phyloP scores from a whole-genome alignment of 1,140 invertebrate species.

The Micrasema minimum region DNA sequence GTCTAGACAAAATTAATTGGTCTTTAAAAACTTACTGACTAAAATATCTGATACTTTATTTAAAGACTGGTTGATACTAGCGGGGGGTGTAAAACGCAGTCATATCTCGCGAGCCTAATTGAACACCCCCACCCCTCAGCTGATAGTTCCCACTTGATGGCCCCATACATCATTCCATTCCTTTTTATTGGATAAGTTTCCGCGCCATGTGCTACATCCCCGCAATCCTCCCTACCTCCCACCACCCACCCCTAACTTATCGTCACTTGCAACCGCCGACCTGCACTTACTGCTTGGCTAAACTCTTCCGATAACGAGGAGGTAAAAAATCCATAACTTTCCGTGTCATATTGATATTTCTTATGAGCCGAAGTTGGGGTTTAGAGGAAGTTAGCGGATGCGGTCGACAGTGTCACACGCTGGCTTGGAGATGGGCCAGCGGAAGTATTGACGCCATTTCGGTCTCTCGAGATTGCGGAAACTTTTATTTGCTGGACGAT shows the following conservation, averaged over 20 bases:
- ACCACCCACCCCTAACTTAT: too few relatives aligned
- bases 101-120: conserved; percentile 48
- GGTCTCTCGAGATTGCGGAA: too few relatives aligned
- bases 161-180: conserved; percentile 50
- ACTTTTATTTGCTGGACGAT: too few relatives aligned
- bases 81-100: conserved; percentile 3
- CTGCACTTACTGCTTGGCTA: conserved; percentile 21
- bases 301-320: conserved; percentile 32
- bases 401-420: background rate
- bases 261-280: conserved; percentile 21
- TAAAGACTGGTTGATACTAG: background rate
- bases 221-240: conserved; percentile 18
- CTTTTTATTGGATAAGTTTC: conserved; percentile 55
- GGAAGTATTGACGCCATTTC: too few relatives aligned
- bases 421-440: too few relatives aligned
- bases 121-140: conserved; percentile 33
- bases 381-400: conserved; percentile 1
- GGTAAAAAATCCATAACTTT: conserved; percentile 28
- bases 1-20: too few relatives aligned
- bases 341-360: conserved; percentile 32
- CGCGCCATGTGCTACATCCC: conserved; percentile 48
- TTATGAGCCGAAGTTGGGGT: conserved; percentile 20
- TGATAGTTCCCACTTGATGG: conserved; percentile 20
- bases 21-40: too few relatives aligned
- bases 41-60: too few relatives aligned